These are phyloP conservation scores for Gephyroberyx darwinii DNA, from an alignment of 2,797 vertebrate genomes.

Conservation along the genomic window DNA sequence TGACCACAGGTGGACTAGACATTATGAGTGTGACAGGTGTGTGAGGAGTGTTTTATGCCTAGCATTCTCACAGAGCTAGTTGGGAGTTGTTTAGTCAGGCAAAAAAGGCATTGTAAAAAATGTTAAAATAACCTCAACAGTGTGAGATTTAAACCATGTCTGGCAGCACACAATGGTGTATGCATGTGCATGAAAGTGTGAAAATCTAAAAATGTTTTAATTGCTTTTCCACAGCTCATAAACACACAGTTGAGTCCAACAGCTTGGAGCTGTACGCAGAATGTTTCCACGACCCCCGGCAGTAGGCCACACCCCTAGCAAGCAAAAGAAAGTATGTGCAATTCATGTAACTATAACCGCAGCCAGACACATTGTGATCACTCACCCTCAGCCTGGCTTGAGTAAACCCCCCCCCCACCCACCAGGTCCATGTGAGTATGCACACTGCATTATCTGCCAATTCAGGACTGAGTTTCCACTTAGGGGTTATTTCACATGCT, in stretches of 20 bases:
- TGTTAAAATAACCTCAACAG: constrained; percentile 55
- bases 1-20: not conserved
- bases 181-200: constrained; percentile 43
- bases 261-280: constrained; percentile 41
- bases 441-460: too few relatives aligned
- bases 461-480: too few relatives aligned
- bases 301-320: not conserved
- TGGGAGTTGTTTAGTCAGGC: constrained; percentile 4
- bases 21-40: not conserved
- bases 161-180: constrained; percentile 36
- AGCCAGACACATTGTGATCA: constrained; percentile 3
- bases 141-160: constrained; percentile 37
- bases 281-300: constrained; percentile 39
- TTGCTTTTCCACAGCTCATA: constrained; percentile 49
- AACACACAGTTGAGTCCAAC: constrained; percentile 41
- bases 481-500: too few relatives aligned
- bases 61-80: not conserved
- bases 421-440: too few relatives aligned
- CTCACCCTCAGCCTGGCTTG: constrained; percentile 22
- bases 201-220: constrained; percentile 51
- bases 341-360: constrained; percentile 38
- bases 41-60: not conserved
- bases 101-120: constrained; percentile 38
- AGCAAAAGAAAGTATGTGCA: constrained; percentile 10
- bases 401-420: not conserved